Conservation (phyloP, 2,888 invertebrate species). For the Athalia cordata region DNA sequence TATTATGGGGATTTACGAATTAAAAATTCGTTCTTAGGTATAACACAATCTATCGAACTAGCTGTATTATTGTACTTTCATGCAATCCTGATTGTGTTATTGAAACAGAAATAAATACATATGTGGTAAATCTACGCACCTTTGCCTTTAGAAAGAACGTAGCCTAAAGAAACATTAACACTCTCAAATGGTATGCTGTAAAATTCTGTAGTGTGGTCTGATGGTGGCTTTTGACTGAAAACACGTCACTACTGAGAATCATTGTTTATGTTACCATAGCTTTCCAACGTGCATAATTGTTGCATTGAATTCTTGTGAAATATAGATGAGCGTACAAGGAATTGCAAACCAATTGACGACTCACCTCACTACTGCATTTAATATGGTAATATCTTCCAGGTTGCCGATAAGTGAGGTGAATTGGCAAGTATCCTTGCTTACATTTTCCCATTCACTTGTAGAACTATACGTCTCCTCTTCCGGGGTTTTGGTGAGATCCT, state of each 20-base stretch:
- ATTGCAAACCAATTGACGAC: neutral
- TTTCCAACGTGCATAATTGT: too few species aligned
- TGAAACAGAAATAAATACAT: neutral
- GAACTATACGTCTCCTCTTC: constrained; percentile 73
- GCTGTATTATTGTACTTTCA: too few species aligned
- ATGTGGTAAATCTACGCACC: constrained; percentile 60
- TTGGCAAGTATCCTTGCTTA: constrained; percentile 89
- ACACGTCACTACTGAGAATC: constrained; percentile 5
- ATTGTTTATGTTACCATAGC: neutral
- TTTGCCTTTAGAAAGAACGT: constrained; percentile 71
- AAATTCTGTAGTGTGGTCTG: constrained; percentile 63
- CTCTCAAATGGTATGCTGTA: constrained; percentile 64
- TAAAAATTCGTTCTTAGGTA: neutral
- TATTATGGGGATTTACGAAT: neutral
- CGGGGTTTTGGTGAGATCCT: constrained; percentile 70
- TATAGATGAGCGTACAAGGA: too few species aligned
- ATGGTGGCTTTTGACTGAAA: constrained; percentile 62
- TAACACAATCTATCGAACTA: too few species aligned
- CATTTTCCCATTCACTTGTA: constrained; percentile 83
- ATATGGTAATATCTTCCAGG: constrained; percentile 89
- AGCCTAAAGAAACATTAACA: constrained; percentile 68
- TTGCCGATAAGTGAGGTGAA: constrained; percentile 92
- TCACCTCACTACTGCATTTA: constrained; percentile 81
- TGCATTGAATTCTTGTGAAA: too few species aligned
- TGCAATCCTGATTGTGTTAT: too few species aligned